These are phyloP conservation scores for Harpalus rufipes DNA, from an alignment of 2,888 invertebrate genomes.

Conservation along the genomic window DNA sequence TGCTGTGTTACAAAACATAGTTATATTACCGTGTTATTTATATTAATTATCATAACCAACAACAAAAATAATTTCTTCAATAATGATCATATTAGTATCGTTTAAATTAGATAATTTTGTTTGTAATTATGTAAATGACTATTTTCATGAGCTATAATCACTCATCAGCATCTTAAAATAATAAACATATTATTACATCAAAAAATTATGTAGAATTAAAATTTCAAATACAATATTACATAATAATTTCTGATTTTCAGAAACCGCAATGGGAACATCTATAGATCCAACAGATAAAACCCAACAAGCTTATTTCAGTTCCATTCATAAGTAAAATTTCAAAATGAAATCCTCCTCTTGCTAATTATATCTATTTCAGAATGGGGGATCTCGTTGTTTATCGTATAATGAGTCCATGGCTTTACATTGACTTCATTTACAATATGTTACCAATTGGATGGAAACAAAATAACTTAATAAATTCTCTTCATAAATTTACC, in stretches of 20 bases:
- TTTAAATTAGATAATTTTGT: not conserved
- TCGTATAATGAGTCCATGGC: constrained; percentile 17
- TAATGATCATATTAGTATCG: too few species aligned
- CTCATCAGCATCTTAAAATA: too few species aligned
- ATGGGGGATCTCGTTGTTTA: constrained; percentile 6
- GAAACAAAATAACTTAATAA: constrained; percentile 70
- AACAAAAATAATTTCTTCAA: too few species aligned
- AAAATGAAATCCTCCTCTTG: not conserved
- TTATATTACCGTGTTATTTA: too few species aligned
- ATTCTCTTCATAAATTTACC: constrained; percentile 70
- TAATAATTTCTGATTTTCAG: constrained; percentile 72
- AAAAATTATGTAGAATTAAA: too few species aligned
- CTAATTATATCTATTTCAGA: not conserved
- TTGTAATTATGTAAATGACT: too few species aligned
- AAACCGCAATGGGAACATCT: constrained; percentile 85
- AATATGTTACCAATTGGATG: constrained; percentile 75
- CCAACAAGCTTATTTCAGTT: constrained; percentile 80
- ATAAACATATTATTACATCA: too few species aligned
- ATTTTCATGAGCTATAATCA: too few species aligned
- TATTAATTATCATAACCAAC: too few species aligned
- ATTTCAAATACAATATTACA: too few species aligned
- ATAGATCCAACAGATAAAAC: constrained; percentile 77
- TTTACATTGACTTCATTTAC: constrained; percentile 78
- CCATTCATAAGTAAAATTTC: constrained; percentile 75
- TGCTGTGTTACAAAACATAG: too few species aligned